Base-by-base conservation (phyloP, 1,140 invertebrate species). In the Drosophila trapezifrons region DNA sequence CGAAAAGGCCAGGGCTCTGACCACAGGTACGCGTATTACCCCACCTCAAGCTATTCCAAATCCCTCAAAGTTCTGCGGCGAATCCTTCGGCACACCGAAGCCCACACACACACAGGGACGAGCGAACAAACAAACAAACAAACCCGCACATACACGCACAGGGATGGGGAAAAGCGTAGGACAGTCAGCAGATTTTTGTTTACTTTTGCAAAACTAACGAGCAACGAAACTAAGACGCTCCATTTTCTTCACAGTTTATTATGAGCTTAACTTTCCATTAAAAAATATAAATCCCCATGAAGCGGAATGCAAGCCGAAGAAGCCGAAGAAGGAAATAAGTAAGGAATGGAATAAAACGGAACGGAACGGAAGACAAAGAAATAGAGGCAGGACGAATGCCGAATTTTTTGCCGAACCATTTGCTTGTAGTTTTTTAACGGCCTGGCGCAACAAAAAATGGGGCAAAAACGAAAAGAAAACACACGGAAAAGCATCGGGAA, bases 191-290 rank as follows among this genome's bases (percentile, higher is more conserved):
- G 69, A 72, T 71, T 55, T 73, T 75, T 76, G 59, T 75, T 76
- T 76, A 75, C 70, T 75, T 77, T 70, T 43, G 40, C 1, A 78
- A 77, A 78, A 78, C 75, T 71, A 78, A 78, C 75, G 65, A 77
- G 75, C 57, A 78, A 71, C 52, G 49, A 78, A 72, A 85, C 76
- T 82, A 79, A 87, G 83, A 86, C 78, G 72, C 76, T 89, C 62
- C 83, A 83, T 89, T 86, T 86, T 86, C 76, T 73, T 79, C 59
- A 80, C 83, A 83, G 83, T 86, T 86, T 86, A 86, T 89, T 89
- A 83, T 89, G 52, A 87, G 83, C 84, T 86, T 89, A 86, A 86
- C 84, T 86, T 89, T 86, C 83, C 84, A 86, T 86, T 86, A 83
- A 83, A 86, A 86, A 89, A 83, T 83, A 83, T 89, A 86, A 87